A percentile compares a stretch with the other conserved stretches of the same genome.
Conservation (phyloP, 2,888 invertebrate genomes). For the Diaprepes abbreviatus region DNA sequence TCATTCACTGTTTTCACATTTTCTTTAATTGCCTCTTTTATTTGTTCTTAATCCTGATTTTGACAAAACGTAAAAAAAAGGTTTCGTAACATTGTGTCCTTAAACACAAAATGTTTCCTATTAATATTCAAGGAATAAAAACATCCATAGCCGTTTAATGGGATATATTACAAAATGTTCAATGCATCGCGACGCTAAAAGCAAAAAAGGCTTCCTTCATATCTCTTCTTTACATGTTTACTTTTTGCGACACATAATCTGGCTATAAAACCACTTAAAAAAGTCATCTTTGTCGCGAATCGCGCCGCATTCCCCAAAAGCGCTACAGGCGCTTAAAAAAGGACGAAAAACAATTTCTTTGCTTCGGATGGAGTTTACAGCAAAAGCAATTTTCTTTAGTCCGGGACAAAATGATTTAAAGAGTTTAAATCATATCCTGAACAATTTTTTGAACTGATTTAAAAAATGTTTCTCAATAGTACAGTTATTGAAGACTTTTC, state of each 20-base stretch:
- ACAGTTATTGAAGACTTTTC: too few species aligned
- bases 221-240: constrained; percentile 35
- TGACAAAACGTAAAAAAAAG: too few species aligned
- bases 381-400: constrained; percentile 13
- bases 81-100: background rate
- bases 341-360: constrained; percentile 36
- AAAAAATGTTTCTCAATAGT: too few species aligned
- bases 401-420: background rate
- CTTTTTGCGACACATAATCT: constrained; percentile 45
- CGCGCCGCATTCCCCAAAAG: constrained; percentile 34
- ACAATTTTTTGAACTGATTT: too few species aligned
- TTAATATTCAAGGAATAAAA: background rate
- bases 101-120: background rate
- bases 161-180: constrained; percentile 1
- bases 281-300: constrained; percentile 41
- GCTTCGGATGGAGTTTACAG: background rate
- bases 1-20: too few species aligned
- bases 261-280: constrained; percentile 44
- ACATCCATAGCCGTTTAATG: background rate
- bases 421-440: too few species aligned
- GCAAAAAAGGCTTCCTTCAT: constrained; percentile 14
- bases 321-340: constrained; percentile 40
- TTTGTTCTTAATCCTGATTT: too few species aligned
- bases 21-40: too few species aligned
- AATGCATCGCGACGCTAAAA: constrained; percentile 5